A percentile compares a stretch with the other conserved stretches of the same genome.
Conservation (phyloP, 1,140 invertebrate species). For the Euwallacea similis region DNA sequence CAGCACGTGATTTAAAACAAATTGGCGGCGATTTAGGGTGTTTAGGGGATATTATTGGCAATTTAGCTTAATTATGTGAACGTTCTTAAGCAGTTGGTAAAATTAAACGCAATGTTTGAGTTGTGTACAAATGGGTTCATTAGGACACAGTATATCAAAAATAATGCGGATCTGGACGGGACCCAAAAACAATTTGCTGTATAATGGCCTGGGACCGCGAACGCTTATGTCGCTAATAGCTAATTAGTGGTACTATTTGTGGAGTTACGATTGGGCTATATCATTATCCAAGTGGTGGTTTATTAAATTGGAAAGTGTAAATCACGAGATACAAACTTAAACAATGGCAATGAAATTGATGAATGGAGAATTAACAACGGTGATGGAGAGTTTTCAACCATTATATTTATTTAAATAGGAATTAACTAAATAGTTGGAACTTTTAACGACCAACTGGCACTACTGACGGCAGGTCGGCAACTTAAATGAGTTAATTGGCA, state of each 20-base stretch:
- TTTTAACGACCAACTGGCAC: too few relatives aligned
- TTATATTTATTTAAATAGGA: too few relatives aligned
- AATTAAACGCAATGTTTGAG: conserved; percentile 17
- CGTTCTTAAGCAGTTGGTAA: conserved; percentile 12
- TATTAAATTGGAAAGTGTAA: too few relatives aligned
- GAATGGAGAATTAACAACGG: too few relatives aligned
- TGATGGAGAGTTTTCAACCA: too few relatives aligned
- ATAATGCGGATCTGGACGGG: conserved; percentile 21
- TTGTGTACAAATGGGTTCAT: conserved; percentile 32
- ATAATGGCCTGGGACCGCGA: conserved; percentile 36
- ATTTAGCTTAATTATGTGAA: conserved; percentile 9
- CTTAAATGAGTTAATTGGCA: conserved; percentile 25
- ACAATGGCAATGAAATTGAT: too few relatives aligned
- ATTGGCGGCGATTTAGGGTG: too few relatives aligned
- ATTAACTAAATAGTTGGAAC: too few relatives aligned
- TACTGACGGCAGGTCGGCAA: neutral
- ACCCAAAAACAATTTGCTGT: conserved; percentile 31
- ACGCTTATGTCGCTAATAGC: conserved; percentile 32
- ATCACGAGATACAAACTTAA: too few relatives aligned
- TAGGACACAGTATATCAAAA: conserved; percentile 37
- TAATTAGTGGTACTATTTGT: conserved; percentile 28
- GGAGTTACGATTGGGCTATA: conserved; percentile 12
- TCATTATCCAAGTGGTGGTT: too few relatives aligned
- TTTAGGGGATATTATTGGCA: conserved; percentile 15
- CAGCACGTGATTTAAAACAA: too few relatives aligned